phyloP scores from a whole-genome alignment of 2,888 invertebrate species.

The Drosophila percnosoma region DNA sequence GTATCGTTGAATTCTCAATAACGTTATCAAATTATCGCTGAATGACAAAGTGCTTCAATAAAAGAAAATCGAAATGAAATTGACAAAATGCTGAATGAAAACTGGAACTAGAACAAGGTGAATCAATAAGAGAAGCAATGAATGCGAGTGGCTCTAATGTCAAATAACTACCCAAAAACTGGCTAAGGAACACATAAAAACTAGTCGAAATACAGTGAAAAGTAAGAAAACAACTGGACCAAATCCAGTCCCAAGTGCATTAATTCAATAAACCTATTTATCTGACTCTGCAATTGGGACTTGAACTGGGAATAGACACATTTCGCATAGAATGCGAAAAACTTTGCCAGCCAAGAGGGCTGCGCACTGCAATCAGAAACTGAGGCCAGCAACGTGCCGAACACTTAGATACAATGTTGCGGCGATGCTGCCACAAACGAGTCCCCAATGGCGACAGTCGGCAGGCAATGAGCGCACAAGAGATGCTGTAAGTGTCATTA shows the following conservation, averaged over 20 bases:
- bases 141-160: constrained; percentile 42
- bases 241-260: constrained; percentile 50
- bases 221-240: constrained; percentile 3
- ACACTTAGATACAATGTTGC: constrained; percentile 52
- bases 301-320: constrained; percentile 48
- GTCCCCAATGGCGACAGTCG: constrained; percentile 69
- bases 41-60: neutral
- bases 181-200: constrained; percentile 11
- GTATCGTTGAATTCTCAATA: neutral
- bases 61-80: neutral
- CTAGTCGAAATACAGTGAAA: constrained; percentile 36
- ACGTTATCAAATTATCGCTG: neutral
- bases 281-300: constrained; percentile 43
- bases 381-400: constrained; percentile 46
- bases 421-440: constrained; percentile 66
- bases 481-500: constrained; percentile 72
- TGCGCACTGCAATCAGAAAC: constrained; percentile 68
- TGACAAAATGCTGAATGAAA: constrained; percentile 10
- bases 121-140: constrained; percentile 32
- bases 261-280: constrained; percentile 78
- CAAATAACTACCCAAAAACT: constrained; percentile 17
- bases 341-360: constrained; percentile 59
- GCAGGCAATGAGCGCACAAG: constrained; percentile 65
- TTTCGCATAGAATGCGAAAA: constrained; percentile 70
- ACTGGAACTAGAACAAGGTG: constrained; percentile 40